Conservation (phyloP, 30 jellyfish, hydroid and myxozoan genomes). For the Hydractinia symbiolongicarpus region DNA sequence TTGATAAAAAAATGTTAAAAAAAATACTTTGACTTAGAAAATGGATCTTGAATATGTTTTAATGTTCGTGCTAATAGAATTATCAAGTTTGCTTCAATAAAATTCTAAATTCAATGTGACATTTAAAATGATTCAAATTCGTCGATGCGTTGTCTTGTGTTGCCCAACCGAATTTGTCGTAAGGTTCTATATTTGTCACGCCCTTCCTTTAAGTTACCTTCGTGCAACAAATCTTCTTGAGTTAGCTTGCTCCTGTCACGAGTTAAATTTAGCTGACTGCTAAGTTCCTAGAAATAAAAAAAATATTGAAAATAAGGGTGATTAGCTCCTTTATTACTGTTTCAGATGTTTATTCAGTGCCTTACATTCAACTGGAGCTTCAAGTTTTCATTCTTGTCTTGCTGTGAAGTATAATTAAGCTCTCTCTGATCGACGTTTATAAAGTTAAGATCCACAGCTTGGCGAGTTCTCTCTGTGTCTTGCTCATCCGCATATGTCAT, state of each 20-base stretch:
- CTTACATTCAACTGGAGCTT: slow-evolving; percentile 66
- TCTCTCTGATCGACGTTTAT: slow-evolving; percentile 48
- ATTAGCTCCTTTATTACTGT: too few relatives aligned
- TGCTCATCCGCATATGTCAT: slow-evolving; percentile 63
- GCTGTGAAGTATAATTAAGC: slow-evolving; percentile 57
- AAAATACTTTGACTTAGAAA: too few relatives aligned
- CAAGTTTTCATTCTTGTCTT: slow-evolving; percentile 71
- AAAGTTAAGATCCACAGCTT: slow-evolving; percentile 47
- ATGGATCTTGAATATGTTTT: too few relatives aligned
- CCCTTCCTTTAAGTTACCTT: slow-evolving; percentile 83
- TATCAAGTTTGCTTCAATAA: too few relatives aligned
- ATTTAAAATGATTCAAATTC: slow-evolving; percentile 78
- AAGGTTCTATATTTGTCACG: slow-evolving; percentile 91
- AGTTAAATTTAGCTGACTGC: slow-evolving; percentile 56
- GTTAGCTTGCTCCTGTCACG: slow-evolving; percentile 71
- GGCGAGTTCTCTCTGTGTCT: slow-evolving; percentile 47
- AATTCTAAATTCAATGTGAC: too few relatives aligned
- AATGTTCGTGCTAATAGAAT: too few relatives aligned
- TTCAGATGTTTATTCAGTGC: background rate
- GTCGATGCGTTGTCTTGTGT: slow-evolving; percentile 87
- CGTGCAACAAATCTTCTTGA: slow-evolving; percentile 78
- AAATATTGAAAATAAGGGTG: too few relatives aligned
- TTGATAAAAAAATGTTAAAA: too few relatives aligned
- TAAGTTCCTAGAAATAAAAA: slow-evolving; percentile 49
- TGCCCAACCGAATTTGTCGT: slow-evolving; percentile 90